Conservation (phyloP, 1,140 invertebrate genomes). For the Centruroides vittatus region DNA sequence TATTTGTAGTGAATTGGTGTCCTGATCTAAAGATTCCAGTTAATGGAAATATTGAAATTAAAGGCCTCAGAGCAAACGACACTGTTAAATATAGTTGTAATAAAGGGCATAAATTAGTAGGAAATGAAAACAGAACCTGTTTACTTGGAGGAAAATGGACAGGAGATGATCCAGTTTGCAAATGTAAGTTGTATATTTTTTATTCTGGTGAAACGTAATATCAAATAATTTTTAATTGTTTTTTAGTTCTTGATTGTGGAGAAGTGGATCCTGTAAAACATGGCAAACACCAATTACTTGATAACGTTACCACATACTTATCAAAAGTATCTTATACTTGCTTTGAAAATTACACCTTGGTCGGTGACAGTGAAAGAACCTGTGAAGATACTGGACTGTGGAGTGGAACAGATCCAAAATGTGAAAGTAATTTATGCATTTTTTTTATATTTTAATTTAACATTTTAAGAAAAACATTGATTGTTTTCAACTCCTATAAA, state of each 20-base stretch:
- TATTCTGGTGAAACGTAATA: not conserved
- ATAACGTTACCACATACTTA: slow-evolving; percentile 54
- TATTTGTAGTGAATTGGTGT: slow-evolving; percentile 37
- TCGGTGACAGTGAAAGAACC: slow-evolving; percentile 42
- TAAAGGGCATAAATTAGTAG: slow-evolving; percentile 67
- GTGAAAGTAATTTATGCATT: slow-evolving; percentile 16
- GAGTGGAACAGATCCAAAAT: slow-evolving; percentile 40
- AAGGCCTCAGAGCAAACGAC: slow-evolving; percentile 33
- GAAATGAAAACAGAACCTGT: slow-evolving; percentile 27
- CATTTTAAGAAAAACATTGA: too few relatives aligned
- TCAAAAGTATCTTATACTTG: slow-evolving; percentile 55
- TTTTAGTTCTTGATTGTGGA: slow-evolving; percentile 57
- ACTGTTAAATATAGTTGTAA: slow-evolving; percentile 54
- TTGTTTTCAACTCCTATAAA: too few relatives aligned
- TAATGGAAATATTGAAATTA: slow-evolving; percentile 67
- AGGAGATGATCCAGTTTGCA: slow-evolving; percentile 19
- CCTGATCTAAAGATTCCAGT: slow-evolving; percentile 57
- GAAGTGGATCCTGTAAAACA: slow-evolving; percentile 58
- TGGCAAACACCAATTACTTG: slow-evolving; percentile 45
- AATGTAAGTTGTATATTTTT: slow-evolving; percentile 16
- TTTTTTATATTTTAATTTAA: not conserved
- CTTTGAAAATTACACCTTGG: slow-evolving; percentile 66
- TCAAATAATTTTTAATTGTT: not conserved
- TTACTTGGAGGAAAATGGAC: slow-evolving; percentile 22
- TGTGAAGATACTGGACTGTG: slow-evolving; percentile 66